Evolutionary conservation across 2,888 invertebrate species (phyloP), one percentile per base, ranked within the genome.

Genomic region (Sinhomidia bicolor): DNA sequence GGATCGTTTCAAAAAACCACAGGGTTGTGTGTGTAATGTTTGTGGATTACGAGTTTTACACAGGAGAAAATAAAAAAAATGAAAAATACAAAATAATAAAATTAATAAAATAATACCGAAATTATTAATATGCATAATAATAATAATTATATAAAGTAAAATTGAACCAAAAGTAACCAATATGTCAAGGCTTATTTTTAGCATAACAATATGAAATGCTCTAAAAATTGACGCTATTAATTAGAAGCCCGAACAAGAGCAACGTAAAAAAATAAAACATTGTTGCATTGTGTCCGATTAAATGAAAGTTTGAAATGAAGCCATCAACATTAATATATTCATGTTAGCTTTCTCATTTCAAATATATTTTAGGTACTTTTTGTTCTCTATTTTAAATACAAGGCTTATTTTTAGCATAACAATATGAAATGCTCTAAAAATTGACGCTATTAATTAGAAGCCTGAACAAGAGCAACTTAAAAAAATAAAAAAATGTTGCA

Each of bases 31-130:
- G 41, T 41, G 36, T 57, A 41, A 51, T 74, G 44, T 68, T 82
- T 68, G 68, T 80, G 54, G 68, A 71, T 80, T 65, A 44, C 60
- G 41, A 76, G 51, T 85, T 87, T 87, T 60, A 80, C 29, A 76
- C 41, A 57, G 81, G 81, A 76, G 65, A 41, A 87, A 74, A 60
- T 71, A 86, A 87, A 74, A 71, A 87, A 62, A 71, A 47, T 47
- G 41, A 60, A 80, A 62, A 60, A 80, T 41, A 80, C 54, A 79
- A 54, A 78, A 78, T 54, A 54, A 65, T 79, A 32, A 60, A 79
- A 79, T 36, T 54, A 74, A 20, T 44, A 41, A 60, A 32, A 65
- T 65, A 65, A 51, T 74, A 36, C 32, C 9, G 36, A 74, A 74
- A 74, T 47, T n/a, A n/a, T n/a, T n/a, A 71, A 74, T 68, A 57